Evolutionary conservation across 2,888 invertebrate genomes (phyloP), one percentile per base, ranked within the genome.

Genomic region (Mimas tiliae): DNA sequence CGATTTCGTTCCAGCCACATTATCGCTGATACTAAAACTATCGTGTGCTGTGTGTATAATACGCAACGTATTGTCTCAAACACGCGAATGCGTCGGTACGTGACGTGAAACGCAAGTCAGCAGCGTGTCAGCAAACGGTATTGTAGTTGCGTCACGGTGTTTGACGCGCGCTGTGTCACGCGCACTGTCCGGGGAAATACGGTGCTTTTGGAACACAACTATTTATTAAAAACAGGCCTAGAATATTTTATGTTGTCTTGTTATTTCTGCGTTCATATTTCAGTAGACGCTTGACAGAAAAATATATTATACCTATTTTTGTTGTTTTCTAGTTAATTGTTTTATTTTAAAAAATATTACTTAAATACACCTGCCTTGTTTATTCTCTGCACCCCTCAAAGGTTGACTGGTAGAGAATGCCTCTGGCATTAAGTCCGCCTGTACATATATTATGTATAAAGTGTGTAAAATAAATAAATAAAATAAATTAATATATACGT

Each of bases 81-180:
- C 69, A 70, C 69, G 67, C 64, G 72, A 68, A 70, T 74, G 71
- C 69, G 70, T 68, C 64, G 68, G 2, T 53, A 70, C 74, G 74
- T 74, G 72, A 68, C 58, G 68, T 51, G 70, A 65, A 63, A 33
- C 64, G 47, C 53, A 64, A 64, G 45, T 33, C 53, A 14, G 51
- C 21, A 16, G 45, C 21, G 53, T 55, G 53, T 53, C 38, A 55
- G 55, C 55, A 50, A 50, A 50, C 19, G 50, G 55, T 14, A 3
- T 11, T 45, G 45, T 45, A 12, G 14, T 0, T 34, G 34, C 34
- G 55, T 38, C 55, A 53, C 53, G 53, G 8, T 34, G 45, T 14
- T 16, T n/a, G 34, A n/a, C 53, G 42, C 42, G 3, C 8, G 8
- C 4, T 42, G 14, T 21, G 53, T 53, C 55, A 38, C 38, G 42